Conservation (phyloP, 2,888 invertebrate genomes). For the Nemapogon koenigi region DNA sequence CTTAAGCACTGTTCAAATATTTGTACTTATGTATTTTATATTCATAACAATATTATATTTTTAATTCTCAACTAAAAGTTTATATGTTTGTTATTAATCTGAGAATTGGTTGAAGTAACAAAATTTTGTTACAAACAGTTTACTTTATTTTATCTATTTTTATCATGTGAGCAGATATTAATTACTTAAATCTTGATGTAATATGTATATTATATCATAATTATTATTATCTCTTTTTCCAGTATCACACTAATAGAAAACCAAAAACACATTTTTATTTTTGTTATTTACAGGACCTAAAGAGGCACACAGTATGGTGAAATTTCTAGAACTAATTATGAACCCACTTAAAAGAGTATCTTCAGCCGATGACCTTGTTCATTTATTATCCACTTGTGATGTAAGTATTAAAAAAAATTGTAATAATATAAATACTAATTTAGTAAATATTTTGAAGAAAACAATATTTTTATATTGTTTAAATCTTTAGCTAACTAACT, state of each 20-base stretch:
- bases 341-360: slow-evolving; percentile 75
- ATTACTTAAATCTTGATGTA: background rate
- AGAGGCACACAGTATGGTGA: slow-evolving; percentile 63
- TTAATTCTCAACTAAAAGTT: background rate
- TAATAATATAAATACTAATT: too few relatives aligned
- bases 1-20: too few relatives aligned
- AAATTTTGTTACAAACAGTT: background rate
- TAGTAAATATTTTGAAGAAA: too few relatives aligned
- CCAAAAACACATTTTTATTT: too few relatives aligned
- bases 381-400: slow-evolving; percentile 70
- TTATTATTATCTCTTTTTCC: too few relatives aligned
- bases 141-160: background rate
- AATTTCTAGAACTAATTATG: slow-evolving; percentile 75
- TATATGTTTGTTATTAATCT: background rate
- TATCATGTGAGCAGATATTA: background rate
- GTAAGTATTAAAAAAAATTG: slow-evolving; percentile 58
- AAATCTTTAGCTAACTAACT: too few relatives aligned
- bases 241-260: too few relatives aligned
- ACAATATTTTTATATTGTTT: too few relatives aligned
- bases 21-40: too few relatives aligned
- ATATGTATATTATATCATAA: too few relatives aligned
- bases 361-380: slow-evolving; percentile 65
- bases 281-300: slow-evolving; percentile 37
- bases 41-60: background rate
- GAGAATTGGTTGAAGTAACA: background rate